These are phyloP conservation scores for Pristionchus maxplancki DNA, from an alignment of 2,888 invertebrate genomes.

Conservation along the genomic window DNA sequence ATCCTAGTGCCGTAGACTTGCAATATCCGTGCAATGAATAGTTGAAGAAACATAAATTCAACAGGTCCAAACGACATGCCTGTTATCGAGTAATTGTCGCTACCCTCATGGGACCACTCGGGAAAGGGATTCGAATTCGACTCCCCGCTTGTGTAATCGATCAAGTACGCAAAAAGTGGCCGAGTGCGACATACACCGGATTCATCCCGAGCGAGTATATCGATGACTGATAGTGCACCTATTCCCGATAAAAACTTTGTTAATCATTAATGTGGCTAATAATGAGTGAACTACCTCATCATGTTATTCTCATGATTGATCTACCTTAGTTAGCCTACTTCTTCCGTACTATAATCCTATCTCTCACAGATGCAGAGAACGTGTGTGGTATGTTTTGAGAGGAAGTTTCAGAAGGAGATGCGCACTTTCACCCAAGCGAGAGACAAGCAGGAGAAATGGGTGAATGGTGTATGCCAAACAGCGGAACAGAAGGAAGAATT, in stretches of 20 bases:
- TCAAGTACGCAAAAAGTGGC: neutral
- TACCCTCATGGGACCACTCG: neutral
- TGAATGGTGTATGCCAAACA: neutral
- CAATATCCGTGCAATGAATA: no score
- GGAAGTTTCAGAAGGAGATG: neutral
- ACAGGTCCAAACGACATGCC: neutral
- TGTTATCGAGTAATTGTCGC: neutral
- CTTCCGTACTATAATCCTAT: neutral
- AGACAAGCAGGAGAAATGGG: neutral
- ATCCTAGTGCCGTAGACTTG: neutral
- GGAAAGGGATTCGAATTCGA: neutral
- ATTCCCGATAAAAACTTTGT: no score
- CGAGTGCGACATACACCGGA: neutral
- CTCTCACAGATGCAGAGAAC: neutral
- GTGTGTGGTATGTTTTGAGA: neutral
- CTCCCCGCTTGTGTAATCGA: slow-evolving; percentile 9
- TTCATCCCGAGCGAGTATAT: neutral
- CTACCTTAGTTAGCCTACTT: neutral
- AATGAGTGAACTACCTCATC: no score
- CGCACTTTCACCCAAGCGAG: neutral
- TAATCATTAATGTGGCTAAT: no score
- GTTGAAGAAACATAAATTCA: no score
- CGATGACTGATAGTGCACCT: neutral
- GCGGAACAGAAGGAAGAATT: neutral
- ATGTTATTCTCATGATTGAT: neutral